A percentile compares a stretch with the other conserved stretches of the same genome.
Conservation (phyloP, 1,140 invertebrate species). For the Ostrea denselamellosa region DNA sequence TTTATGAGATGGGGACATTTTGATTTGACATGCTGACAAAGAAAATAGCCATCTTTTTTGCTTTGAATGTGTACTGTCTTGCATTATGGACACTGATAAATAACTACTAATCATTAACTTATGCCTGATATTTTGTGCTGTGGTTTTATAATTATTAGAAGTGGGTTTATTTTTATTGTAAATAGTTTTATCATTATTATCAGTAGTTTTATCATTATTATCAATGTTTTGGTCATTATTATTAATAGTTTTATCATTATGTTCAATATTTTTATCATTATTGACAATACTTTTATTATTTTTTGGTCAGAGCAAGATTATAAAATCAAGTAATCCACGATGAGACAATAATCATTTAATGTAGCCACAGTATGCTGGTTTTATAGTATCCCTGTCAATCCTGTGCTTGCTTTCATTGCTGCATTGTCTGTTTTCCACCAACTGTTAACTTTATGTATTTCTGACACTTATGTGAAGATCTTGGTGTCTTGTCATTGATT, state of each 20-base stretch:
- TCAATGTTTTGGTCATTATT: too few species aligned
- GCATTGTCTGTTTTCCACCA: background rate
- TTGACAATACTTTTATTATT: too few species aligned
- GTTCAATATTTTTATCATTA: too few species aligned
- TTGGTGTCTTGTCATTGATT: background rate
- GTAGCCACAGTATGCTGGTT: too few species aligned
- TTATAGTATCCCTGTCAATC: too few species aligned
- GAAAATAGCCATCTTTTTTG: background rate
- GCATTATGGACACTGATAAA: too few species aligned
- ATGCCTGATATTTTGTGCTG: too few species aligned
- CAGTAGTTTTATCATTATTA: too few species aligned
- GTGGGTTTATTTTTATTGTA: background rate
- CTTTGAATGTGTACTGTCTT: constrained; percentile 8
- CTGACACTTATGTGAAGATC: background rate
- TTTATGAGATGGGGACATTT: background rate
- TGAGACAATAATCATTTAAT: too few species aligned
- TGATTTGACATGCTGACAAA: background rate
- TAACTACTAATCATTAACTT: too few species aligned
- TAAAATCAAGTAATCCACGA: too few species aligned
- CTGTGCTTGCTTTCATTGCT: background rate
- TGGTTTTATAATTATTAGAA: background rate
- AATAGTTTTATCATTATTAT: background rate
- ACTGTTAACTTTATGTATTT: background rate
- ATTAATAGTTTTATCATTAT: background rate
- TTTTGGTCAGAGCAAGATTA: too few species aligned